These are phyloP conservation scores for Crematogaster levior DNA, from an alignment of 2,888 invertebrate species.

Conservation along the genomic window DNA sequence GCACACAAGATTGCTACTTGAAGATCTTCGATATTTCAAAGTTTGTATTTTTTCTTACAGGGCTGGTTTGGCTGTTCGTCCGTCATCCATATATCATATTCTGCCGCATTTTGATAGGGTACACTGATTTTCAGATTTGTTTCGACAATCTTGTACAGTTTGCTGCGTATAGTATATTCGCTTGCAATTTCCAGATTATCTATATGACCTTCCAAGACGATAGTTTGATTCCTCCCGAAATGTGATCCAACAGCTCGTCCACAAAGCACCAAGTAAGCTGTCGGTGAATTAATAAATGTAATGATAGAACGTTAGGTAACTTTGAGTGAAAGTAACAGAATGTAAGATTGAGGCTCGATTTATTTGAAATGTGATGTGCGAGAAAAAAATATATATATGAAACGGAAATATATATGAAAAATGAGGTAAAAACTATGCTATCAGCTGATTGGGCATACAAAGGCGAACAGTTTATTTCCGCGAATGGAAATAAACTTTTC, in stretches of 20 bases:
- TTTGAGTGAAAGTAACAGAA: too few relatives aligned
- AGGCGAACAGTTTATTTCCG: too few relatives aligned
- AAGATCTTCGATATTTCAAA: neutral
- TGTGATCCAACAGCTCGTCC: constrained; percentile 76
- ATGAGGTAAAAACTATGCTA: too few relatives aligned
- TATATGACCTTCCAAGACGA: constrained; percentile 76
- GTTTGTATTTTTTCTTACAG: constrained; percentile 63
- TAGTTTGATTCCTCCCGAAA: constrained; percentile 77
- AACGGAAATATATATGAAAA: too few relatives aligned
- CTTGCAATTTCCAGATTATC: constrained; percentile 70
- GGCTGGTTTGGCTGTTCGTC: constrained; percentile 74
- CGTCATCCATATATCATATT: constrained; percentile 79
- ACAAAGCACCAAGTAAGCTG: constrained; percentile 74
- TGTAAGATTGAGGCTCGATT: too few relatives aligned
- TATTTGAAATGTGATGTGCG: too few relatives aligned
- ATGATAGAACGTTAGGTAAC: too few relatives aligned
- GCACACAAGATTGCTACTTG: too few relatives aligned
- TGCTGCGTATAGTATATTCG: constrained; percentile 73
- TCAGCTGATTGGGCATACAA: too few relatives aligned
- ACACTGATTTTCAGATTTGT: constrained; percentile 70
- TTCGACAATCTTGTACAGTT: constrained; percentile 74
- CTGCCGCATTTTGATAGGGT: constrained; percentile 72
- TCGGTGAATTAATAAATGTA: constrained; percentile 15
- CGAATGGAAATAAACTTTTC: too few relatives aligned
- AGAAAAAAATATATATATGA: too few relatives aligned